Evolutionary conservation across 2,888 invertebrate genomes (phyloP).

Genomic region (Tenthredo scrophulariae): DNA sequence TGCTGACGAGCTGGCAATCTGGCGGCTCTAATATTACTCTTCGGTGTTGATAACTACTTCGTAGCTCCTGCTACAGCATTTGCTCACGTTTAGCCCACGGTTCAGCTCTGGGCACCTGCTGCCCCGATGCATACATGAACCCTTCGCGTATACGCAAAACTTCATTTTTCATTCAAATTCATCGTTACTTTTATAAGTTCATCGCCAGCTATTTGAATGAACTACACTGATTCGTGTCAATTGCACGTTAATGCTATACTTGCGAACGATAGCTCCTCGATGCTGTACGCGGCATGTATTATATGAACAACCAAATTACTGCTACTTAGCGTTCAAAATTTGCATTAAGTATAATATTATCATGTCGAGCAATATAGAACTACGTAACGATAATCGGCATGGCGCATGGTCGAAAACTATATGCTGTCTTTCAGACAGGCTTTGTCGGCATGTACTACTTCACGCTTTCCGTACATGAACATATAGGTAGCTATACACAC

Average conservation of each 20-base stretch:
- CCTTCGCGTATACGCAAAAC: neutral
- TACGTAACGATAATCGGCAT: neutral
- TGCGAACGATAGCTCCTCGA: neutral
- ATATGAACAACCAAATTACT: neutral
- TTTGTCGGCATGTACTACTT: neutral
- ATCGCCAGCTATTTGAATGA: neutral
- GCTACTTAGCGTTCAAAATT: neutral
- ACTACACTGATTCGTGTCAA: neutral
- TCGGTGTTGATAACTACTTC: conserved; percentile 30
- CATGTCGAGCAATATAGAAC: neutral
- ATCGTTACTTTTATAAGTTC: neutral
- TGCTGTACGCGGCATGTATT: neutral
- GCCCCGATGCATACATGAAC: neutral
- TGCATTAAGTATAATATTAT: neutral
- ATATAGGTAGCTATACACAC: neutral
- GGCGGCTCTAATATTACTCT: conserved; percentile 40
- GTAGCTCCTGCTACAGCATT: neutral
- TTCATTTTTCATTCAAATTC: conserved; percentile 19
- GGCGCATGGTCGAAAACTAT: neutral
- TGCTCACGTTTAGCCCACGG: neutral
- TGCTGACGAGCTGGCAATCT: conserved; percentile 39
- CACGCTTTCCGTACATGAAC: neutral
- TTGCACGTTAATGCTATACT: neutral
- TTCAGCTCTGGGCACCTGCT: neutral
- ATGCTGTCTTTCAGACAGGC: neutral